Base-by-base conservation (phyloP, 2,888 invertebrate species). In the Muschampia plurimacula region DNA sequence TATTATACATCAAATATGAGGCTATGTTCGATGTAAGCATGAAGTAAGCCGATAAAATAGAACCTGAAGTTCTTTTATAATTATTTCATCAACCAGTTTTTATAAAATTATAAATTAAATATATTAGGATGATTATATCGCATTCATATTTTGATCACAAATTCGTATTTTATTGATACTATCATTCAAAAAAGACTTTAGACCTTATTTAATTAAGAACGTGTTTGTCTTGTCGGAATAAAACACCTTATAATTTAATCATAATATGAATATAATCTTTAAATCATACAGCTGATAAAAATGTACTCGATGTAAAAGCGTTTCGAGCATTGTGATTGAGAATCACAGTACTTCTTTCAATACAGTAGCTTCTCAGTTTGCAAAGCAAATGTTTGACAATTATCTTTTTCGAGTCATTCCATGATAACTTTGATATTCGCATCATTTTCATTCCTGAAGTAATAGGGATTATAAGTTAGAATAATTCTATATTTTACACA, bases 401-500 rank as follows among this genome's bases (percentile, higher is more conserved):
- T 57, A 57, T 57, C 55, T 57, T 22, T 57, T 28, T 57, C 12
- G 55, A n/a, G 22, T 0, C 28, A 55, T 57, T 57, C 55, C 55
- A 57, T 28, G 55, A 57, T 28, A 57, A 28, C 55, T 57, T 57
- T 57, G 55, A 9, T 57, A 57, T 22, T 57, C 5, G 55, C 55
- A 57, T 57, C 28, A 57, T 28, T 57, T 57, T 22, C 28, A 57
- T 10, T 57, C 12, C 55, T 57, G 55, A 3, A 57, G 55, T 10
- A 10, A 57, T 28, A 57, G 28, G 10, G 28, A 57, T 28, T 52
- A 39, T 39, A 44, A 44, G 8, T 44, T 39, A 39, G 39, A 22
- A 22, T 22, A 22, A 22, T 22, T 22, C 39, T 39, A 4, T 7
- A 39, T 39, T 39, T 39, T 6, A 39, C 4, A 39, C 7, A 4